Evolutionary conservation across 1,140 invertebrate species (phyloP), one percentile per base, ranked within the genome.

Genomic region (Microvelia longipes): DNA sequence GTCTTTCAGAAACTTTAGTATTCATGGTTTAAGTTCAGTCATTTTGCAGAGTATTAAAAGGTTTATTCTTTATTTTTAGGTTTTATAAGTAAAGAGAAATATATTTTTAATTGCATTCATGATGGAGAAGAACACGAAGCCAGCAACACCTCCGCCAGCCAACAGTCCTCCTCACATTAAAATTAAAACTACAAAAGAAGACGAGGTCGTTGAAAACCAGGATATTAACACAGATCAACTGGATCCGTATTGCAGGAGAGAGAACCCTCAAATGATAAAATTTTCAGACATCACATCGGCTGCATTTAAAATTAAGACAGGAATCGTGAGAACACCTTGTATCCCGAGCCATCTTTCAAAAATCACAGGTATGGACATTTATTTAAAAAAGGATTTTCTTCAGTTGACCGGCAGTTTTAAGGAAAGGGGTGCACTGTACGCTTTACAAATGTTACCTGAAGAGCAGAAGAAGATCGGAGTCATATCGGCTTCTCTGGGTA

Each of bases 401-500:
- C 93, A 96, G 80, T 87, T 85, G 68, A 96, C 93, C 13, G 94
- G 94, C 79, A 94, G 92, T 80, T 96, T 96, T 76, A 95, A 96
- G 80, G 94, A 96, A 79, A 84, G 94, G 71, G 94, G 94, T 2
- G 94, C 94, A 0, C 82, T 94, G 13, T 92, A 93, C 76, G 90
- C 92, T 0, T 77, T 97, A 14, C 75, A 93, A 28, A 86, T 88
- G 77, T 78, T 97, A n/a, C 78, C 84, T 0, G 79, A 86, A 64
- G 86, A 90, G 27, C 85, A 93, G 73, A 88, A 88, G 76, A 79
- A 79, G 28, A 81, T 78, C 19, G 94, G 94, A 28, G 92, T 97
- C 0, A 92, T 97, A 70, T 92, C 94, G 2, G 94, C 94, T 0
- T 94, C 92, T 14, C 83, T 95, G 35, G 94, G 94, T 0, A 97